These are phyloP conservation scores for Quadriops clusia DNA, from an alignment of 2,888 invertebrate species.

Conservation along the genomic window DNA sequence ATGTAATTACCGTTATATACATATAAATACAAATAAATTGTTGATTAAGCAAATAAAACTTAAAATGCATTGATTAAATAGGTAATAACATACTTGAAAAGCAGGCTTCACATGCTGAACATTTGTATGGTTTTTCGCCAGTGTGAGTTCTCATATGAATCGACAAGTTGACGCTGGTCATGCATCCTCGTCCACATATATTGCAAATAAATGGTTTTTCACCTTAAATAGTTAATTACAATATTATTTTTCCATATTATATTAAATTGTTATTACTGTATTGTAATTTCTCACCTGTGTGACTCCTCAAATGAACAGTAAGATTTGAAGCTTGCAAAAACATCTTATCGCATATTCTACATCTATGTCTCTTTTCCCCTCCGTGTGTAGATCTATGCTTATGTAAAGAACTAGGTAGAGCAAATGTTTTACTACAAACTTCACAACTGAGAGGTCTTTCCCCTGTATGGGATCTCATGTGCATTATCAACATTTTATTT, in stretches of 20 bases:
- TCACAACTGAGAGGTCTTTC: conserved; percentile 33
- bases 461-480: conserved; percentile 33
- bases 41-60: conserved; percentile 1
- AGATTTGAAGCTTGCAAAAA: conserved; percentile 32
- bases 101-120: conserved; percentile 26
- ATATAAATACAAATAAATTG: background rate
- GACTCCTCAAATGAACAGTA: conserved; percentile 28
- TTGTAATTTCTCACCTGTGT: conserved; percentile 25
- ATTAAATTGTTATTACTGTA: background rate
- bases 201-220: conserved; percentile 29
- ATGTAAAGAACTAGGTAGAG: conserved; percentile 31
- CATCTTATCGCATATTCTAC: conserved; percentile 30
- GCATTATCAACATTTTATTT: conserved; percentile 28
- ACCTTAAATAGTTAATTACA: conserved; percentile 17
- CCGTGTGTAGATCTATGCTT: conserved; percentile 31
- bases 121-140: conserved; percentile 31
- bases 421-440: conserved; percentile 31
- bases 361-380: conserved; percentile 27
- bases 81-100: conserved; percentile 31
- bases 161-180: conserved; percentile 28
- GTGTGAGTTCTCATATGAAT: conserved; percentile 32
- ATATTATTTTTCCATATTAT: background rate
- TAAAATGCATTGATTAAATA: too few species aligned
- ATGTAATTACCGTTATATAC: conserved; percentile 1
- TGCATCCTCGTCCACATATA: conserved; percentile 30